Evolutionary conservation across 2,797 vertebrate species (phyloP), one percentile per base, ranked within the genome.

Genomic region (Lophotriccus pileatus): DNA sequence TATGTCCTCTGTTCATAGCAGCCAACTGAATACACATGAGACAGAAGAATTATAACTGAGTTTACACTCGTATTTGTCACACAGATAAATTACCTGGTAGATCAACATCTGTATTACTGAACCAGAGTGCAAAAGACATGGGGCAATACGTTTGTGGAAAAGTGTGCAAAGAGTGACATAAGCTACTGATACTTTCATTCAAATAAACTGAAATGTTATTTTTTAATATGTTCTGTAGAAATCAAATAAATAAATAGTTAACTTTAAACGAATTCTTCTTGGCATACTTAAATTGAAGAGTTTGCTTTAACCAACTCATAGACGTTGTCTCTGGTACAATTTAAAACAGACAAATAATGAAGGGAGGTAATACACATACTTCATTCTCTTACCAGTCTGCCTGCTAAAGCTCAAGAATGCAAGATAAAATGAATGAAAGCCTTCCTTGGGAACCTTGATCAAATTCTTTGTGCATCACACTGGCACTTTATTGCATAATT

Each of bases 401-500:
- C 70, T 96, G 92, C 92, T 97, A 95, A 82, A 84, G 66, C 68
- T 96, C 91, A 97, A 90, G 93, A 97, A 97, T 92, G 93, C 49
- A 96, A 92, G 20, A 67, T 74, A 91, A 96, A 97, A 89, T 91
- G 90, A 96, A 90, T 77, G 79, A 94, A 82, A 93, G 50, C 62
- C 88, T 83, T 55, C 69, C 39, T 73, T 90, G 78, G 84, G 87
- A 96, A 96, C 83, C 93, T 91, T 96, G 84, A 94, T 86, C 81
- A 89, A 96, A 96, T 97, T 97, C 96, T 88, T 96, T 94, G 79
- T 44, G 19, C 89, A 90, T 91, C 72, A 92, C 87, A 85, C 64
- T 96, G 95, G 77, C 96, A 96, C 36, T 58, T 96, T 94, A 94
- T 91, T 91, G 88, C 81, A 94, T 95, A 97, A 94, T 95, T 97